A percentile compares a stretch with the other conserved stretches of the same genome.
These are phyloP conservation scores for Kuschelorhynchus macadamiae DNA, from an alignment of 2,888 invertebrate genomes.

Conservation along the genomic window DNA sequence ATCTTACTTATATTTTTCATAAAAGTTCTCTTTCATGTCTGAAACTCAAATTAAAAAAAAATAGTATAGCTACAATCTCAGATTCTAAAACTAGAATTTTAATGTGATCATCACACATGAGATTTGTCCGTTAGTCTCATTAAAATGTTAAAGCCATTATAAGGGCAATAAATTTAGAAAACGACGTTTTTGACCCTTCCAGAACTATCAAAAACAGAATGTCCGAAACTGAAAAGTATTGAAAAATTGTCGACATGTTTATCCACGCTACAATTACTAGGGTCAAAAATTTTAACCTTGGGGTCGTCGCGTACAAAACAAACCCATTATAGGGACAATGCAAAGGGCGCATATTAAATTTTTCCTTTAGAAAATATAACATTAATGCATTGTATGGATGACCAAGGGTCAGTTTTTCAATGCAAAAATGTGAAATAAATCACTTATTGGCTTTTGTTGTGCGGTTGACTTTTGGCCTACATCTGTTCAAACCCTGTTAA, in stretches of 20 bases:
- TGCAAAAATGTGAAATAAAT: constrained; percentile 61
- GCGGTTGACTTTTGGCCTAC: constrained; percentile 69
- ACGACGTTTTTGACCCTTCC: constrained; percentile 34
- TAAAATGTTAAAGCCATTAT: constrained; percentile 40
- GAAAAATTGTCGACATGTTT: constrained; percentile 68
- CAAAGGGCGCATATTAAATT: constrained; percentile 62
- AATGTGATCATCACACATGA: constrained; percentile 22
- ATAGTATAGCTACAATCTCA: too few relatives aligned
- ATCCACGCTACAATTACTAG: constrained; percentile 67
- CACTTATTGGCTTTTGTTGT: constrained; percentile 65
- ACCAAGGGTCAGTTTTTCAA: constrained; percentile 60
- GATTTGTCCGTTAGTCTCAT: constrained; percentile 39
- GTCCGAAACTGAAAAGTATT: constrained; percentile 55
- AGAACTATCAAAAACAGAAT: constrained; percentile 31
- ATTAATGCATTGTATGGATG: constrained; percentile 59
- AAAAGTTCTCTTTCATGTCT: too few relatives aligned
- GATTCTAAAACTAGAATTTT: too few relatives aligned
- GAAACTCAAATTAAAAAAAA: too few relatives aligned
- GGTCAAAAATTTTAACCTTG: constrained; percentile 68
- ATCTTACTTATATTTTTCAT: too few relatives aligned
- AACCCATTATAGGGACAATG: constrained; percentile 59
- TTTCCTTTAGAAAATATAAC: constrained; percentile 65
- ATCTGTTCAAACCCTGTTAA: constrained; percentile 65
- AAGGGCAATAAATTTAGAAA: constrained; percentile 41
- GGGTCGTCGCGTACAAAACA: constrained; percentile 62